A percentile compares a stretch with the other conserved stretches of the same genome.
Evolutionary conservation across 64 coral and sea anemone species (phyloP).

Genomic region (Exaiptasia diaphana): DNA sequence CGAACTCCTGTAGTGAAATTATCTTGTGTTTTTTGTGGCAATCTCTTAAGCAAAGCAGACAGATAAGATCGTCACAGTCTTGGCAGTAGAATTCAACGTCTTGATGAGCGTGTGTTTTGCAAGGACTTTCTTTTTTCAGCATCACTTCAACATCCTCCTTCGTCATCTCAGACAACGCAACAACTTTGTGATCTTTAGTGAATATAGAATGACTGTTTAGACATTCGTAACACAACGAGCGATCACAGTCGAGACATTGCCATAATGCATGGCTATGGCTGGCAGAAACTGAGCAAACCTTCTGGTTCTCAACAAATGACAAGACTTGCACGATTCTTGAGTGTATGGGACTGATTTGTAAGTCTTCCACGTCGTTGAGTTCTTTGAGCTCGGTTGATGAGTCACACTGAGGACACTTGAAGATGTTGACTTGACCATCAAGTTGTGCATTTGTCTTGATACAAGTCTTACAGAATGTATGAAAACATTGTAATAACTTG

Average conservation of each 20-base stretch:
- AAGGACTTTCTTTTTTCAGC: neutral
- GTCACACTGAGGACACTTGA: no score
- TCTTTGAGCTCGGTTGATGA: no score
- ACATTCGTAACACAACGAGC: neutral
- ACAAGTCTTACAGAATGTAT: no score
- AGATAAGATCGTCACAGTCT: neutral
- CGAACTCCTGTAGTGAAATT: neutral
- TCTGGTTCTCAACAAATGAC: neutral
- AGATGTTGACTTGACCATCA: no score
- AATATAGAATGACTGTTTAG: neutral
- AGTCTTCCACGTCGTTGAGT: no score
- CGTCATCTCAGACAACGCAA: neutral
- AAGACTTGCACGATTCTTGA: neutral
- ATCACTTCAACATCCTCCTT: neutral
- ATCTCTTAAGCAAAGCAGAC: neutral
- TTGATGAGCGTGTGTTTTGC: neutral
- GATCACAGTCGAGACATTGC: constrained; percentile 4
- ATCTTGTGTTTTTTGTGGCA: neutral
- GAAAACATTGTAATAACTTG: no score
- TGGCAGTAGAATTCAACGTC: neutral
- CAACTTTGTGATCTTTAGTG: neutral
- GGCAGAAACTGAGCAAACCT: neutral
- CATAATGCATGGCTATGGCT: neutral
- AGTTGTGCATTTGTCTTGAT: no score
- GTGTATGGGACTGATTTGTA: neutral